Conservation (phyloP, 1,140 invertebrate genomes). For the Neodiprion fabricii region DNA sequence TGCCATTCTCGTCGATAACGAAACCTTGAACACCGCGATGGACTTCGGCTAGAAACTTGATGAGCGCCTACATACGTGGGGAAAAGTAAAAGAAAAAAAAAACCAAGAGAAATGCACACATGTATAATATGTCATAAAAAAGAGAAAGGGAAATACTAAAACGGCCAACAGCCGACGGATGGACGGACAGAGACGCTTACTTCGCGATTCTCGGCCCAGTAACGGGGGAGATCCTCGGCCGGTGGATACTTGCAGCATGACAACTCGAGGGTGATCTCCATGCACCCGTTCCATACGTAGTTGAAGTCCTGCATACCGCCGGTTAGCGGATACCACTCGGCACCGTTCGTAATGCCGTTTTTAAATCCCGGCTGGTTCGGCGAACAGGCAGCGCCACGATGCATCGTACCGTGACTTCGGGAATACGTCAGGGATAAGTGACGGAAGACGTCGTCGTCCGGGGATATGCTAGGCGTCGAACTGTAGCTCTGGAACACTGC, state of each 20-base stretch:
- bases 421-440: slow-evolving; percentile 90
- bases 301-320: slow-evolving; percentile 98
- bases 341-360: slow-evolving; percentile 90
- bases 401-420: slow-evolving; percentile 87
- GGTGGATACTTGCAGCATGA: slow-evolving; percentile 97
- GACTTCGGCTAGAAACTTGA: slow-evolving; percentile 87
- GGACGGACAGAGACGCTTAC: slow-evolving; percentile 56
- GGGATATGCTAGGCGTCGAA: slow-evolving; percentile 80
- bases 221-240: slow-evolving; percentile 81
- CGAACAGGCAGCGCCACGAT: slow-evolving; percentile 81
- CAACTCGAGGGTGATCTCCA: slow-evolving; percentile 97
- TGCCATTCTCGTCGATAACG: slow-evolving; percentile 81
- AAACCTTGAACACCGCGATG: slow-evolving; percentile 86
- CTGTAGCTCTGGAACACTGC: slow-evolving; percentile 82
- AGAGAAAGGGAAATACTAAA: not conserved
- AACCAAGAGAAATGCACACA: slow-evolving; percentile 22
- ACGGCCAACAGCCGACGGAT: slow-evolving; percentile 12
- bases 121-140: slow-evolving; percentile 11
- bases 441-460: slow-evolving; percentile 94
- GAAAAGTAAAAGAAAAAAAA: not conserved
- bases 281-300: slow-evolving; percentile 96
- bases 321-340: slow-evolving; percentile 90
- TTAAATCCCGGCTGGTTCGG: slow-evolving; percentile 76
- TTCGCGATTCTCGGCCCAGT: slow-evolving; percentile 95
- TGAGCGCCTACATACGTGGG: slow-evolving; percentile 69